phyloP scores from a whole-genome alignment of 1,140 invertebrate species.

The Rhagoletis zephyria region DNA sequence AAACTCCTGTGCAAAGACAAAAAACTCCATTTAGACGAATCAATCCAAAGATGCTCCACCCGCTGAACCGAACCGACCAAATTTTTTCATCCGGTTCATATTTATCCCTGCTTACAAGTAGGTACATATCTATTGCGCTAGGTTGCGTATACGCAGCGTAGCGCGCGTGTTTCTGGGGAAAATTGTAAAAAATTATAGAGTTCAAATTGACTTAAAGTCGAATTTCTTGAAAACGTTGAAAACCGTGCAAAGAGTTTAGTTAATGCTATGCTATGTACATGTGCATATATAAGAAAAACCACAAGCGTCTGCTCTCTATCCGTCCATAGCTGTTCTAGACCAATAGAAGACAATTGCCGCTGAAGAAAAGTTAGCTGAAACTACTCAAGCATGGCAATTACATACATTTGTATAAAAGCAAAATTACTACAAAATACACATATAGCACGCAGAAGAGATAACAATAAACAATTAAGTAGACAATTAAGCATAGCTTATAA shows the following conservation, averaged over 20 bases:
- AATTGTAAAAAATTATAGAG: background rate
- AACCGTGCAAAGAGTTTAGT: too few species aligned
- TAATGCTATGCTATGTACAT: too few species aligned
- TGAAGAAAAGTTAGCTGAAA: background rate
- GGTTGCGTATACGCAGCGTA: constrained; percentile 7
- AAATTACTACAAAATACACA: constrained; percentile 9
- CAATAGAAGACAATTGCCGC: background rate
- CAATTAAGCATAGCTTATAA: constrained; percentile 19
- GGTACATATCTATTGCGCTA: too few species aligned
- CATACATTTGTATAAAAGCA: background rate
- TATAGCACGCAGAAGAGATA: background rate
- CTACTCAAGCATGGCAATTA: background rate
- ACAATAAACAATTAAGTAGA: background rate
- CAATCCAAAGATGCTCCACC: too few species aligned
- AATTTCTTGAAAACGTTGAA: background rate
- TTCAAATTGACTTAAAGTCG: too few species aligned
- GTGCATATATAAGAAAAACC: too few species aligned
- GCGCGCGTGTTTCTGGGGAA: background rate
- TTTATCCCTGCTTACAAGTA: too few species aligned
- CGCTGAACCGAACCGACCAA: too few species aligned
- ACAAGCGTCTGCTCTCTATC: too few species aligned
- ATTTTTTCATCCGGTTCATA: too few species aligned
- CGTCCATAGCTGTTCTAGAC: background rate
- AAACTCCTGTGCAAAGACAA: too few species aligned
- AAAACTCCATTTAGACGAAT: too few species aligned